These are phyloP conservation scores for Istiophorus platypterus DNA, from an alignment of 2,113 vertebrate genomes.

Conservation along the genomic window DNA sequence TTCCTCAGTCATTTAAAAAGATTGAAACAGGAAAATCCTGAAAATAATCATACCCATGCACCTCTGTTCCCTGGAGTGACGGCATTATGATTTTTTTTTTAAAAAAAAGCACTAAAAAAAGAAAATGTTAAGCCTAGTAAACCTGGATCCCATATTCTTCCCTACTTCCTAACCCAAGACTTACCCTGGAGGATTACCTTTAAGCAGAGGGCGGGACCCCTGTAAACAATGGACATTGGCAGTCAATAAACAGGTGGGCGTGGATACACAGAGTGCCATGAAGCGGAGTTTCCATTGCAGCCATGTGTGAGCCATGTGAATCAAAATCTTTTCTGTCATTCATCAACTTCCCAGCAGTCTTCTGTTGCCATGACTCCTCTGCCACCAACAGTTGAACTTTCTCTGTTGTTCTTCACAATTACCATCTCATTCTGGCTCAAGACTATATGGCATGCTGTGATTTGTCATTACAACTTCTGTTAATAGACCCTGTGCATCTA, in stretches of 20 bases:
- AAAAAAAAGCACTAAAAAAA: constrained; percentile 19
- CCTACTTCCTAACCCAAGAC: constrained; percentile 4
- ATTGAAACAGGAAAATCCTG: constrained; percentile 5
- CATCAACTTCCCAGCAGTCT: constrained; percentile 55
- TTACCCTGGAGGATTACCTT: constrained; percentile 16
- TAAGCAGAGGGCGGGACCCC: neutral
- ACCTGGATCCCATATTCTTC: neutral
- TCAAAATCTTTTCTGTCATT: constrained; percentile 64
- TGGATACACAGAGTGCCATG: constrained; percentile 14
- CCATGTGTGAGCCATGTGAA: constrained; percentile 64
- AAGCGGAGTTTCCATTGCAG: constrained; percentile 32
- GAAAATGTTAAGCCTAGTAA: constrained; percentile 6
- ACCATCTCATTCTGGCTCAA: constrained; percentile 33
- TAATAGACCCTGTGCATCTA: constrained; percentile 19
- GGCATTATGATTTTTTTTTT: constrained; percentile 9
- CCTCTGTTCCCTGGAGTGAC: neutral
- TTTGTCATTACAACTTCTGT: constrained; percentile 52
- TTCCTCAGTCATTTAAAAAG: neutral
- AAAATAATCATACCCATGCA: neutral
- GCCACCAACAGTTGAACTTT: constrained; percentile 48
- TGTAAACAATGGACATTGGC: constrained; percentile 31
- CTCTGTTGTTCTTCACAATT: constrained; percentile 41
- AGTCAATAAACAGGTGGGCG: constrained; percentile 42
- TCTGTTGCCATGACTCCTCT: constrained; percentile 69
- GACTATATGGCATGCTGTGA: constrained; percentile 56